Evolutionary conservation across 2,888 invertebrate species (phyloP).

Genomic region (Flabesymbios commensalis): DNA sequence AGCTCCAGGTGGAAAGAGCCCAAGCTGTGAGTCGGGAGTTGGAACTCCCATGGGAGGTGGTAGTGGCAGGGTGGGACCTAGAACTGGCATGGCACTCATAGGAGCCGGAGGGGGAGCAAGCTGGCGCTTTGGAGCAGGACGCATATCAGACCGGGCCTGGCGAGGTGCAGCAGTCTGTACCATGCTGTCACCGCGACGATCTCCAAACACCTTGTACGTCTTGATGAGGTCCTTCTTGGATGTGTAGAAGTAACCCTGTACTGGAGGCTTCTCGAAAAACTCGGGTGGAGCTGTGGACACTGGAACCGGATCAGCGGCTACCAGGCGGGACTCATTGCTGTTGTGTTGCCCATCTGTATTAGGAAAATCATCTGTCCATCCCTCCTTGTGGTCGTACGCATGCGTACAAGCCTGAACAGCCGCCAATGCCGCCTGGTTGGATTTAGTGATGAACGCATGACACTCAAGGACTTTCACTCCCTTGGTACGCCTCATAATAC

Average conservation of each 20-base stretch:
- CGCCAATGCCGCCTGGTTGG: constrained; percentile 96
- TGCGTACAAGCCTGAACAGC: constrained; percentile 96
- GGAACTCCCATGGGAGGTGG: no score
- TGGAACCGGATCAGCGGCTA: constrained; percentile 33
- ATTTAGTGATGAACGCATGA: constrained; percentile 61
- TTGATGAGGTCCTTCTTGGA: constrained; percentile 43
- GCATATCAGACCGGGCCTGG: constrained; percentile 12
- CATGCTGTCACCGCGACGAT: no score
- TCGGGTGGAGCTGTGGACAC: constrained; percentile 41
- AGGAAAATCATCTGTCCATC: constrained; percentile 28
- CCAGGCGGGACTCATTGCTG: constrained; percentile 12
- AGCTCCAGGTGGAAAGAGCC: no score
- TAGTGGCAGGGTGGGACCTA: no score
- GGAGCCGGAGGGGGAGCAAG: no score
- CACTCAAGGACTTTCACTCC: constrained; percentile 59
- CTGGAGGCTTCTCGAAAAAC: constrained; percentile 49
- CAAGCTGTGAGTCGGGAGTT: no score
- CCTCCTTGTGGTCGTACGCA: constrained; percentile 72
- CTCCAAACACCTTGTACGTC: constrained; percentile 50
- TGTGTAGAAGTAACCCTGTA: constrained; percentile 53
- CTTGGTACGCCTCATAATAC: constrained; percentile 53
- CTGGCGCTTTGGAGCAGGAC: no score
- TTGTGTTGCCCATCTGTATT: constrained; percentile 22
- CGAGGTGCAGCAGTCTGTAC: constrained; percentile 20
- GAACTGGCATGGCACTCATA: no score